Evolutionary conservation across 2,113 vertebrate species (phyloP), one percentile per base, ranked within the genome.

Genomic region (Ptilorrhoa leucosticta): DNA sequence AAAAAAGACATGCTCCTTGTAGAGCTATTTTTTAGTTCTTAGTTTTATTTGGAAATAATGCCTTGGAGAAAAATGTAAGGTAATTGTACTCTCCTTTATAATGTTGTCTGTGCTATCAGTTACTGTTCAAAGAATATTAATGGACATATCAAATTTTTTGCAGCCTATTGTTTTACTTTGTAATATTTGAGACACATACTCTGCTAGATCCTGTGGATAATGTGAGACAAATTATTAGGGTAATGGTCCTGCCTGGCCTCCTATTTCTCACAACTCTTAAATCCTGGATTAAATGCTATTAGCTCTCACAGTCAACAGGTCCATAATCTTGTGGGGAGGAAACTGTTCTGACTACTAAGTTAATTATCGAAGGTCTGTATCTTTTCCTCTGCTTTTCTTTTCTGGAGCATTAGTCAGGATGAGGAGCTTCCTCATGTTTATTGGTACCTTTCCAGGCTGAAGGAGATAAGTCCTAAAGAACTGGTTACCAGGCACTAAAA

Each of bases 341-440:
- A 89, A 65, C 92, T 94, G 69, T 86, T 93, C 92, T 81, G 79
- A 64, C 80, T 77, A 45, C 66, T 95, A 95, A 97, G 82, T 91
- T 90, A 97, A 97, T 96, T 97, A 94, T 7, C 10, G 15, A 87
- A 77, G 47, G 84, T 96, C 93, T 94, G 87, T 94, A 79, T 94
- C 94, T 97, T 97, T 93, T 85, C 84, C 78, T 96, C 57, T 4
- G 75, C 89, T 94, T 97, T 97, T 96, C 66, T 97, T 94, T 95
- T 94, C 87, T 97, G 91, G 87, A 96, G 89, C 93, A 91, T 96
- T 96, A 94, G 92, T 84, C 76, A 91, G 92, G 92, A 68, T 97
- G 76, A 97, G 94, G 79, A 93, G 69, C 65, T 94, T 96, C 94
- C 84, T 95, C 92, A 90, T 8, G 5, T 97, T 97, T 96, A 68